phyloP scores from a whole-genome alignment of 2,113 vertebrate species.

The Ellobius talpinus region DNA sequence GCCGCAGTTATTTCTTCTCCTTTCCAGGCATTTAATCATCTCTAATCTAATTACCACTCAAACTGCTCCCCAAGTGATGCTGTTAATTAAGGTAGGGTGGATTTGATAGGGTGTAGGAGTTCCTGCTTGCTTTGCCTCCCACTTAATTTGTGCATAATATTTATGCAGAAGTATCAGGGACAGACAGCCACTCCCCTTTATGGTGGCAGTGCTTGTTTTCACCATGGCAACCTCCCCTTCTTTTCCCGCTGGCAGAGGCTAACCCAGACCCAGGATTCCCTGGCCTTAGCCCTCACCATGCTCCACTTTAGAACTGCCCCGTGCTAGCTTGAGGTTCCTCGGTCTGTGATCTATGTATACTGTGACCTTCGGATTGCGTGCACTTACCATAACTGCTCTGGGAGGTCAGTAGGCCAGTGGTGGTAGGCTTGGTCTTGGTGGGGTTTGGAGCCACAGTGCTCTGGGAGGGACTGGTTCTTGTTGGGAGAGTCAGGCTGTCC shows the following conservation, averaged over 20 bases:
- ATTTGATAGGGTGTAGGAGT: conserved; percentile 67
- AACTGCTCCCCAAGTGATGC: conserved; percentile 71
- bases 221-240: neutral
- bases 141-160: neutral
- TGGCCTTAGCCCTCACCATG: neutral
- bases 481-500: conserved; percentile 81
- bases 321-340: neutral
- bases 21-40: conserved; percentile 87
- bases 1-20: conserved; percentile 85
- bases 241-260: neutral
- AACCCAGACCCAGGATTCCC: neutral
- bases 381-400: conserved; percentile 84
- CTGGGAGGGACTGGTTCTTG: neutral
- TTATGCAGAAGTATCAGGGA: neutral
- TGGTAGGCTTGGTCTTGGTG: neutral
- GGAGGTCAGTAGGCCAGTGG: conserved; percentile 77
- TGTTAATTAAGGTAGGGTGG: conserved; percentile 83
- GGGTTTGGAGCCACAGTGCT: rapidly evolving
- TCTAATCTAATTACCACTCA: conserved; percentile 87
- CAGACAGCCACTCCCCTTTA: neutral
- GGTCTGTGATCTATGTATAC: no score
- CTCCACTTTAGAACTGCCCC: neutral
- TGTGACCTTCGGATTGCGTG: neutral
- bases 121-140: neutral
- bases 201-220: neutral